phyloP scores from a whole-genome alignment of 2,888 invertebrate genomes.

The Limnephilus rhombicus region DNA sequence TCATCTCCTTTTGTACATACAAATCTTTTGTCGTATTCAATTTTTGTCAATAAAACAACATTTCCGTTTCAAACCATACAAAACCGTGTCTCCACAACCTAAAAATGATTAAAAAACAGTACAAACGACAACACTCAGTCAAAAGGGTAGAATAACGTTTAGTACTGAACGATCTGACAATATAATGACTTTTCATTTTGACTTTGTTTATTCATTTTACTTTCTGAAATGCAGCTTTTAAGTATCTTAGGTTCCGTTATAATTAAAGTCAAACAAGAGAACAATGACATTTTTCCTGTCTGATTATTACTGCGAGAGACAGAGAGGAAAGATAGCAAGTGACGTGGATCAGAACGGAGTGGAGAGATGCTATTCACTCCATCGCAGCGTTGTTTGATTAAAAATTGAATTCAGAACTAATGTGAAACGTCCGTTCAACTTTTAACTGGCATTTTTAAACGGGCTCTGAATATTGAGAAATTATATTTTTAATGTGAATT shows the following conservation, averaged over 20 bases:
- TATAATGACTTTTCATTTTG: neutral
- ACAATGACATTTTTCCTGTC: constrained; percentile 53
- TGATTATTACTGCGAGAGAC: constrained; percentile 45
- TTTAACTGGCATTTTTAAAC: neutral
- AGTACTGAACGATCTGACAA: neutral
- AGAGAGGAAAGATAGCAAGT: neutral
- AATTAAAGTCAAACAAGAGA: constrained; percentile 58
- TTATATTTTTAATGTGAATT: neutral
- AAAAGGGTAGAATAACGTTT: neutral
- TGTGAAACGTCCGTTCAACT: neutral
- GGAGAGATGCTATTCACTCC: constrained; percentile 24
- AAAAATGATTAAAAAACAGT: neutral
- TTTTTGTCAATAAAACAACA: constrained; percentile 10
- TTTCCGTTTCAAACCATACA: constrained; percentile 38
- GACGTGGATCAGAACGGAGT: constrained; percentile 17
- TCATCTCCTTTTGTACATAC: neutral
- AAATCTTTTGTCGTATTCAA: neutral
- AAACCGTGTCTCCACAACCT: neutral
- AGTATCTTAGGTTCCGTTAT: constrained; percentile 1
- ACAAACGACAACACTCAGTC: neutral
- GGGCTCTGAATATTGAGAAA: neutral
- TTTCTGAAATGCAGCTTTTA: neutral
- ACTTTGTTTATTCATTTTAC: neutral
- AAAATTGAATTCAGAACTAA: constrained; percentile 52
- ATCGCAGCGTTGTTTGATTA: constrained; percentile 46